Conservation (phyloP, 2,888 invertebrate genomes). For the Acholoe squamosa region DNA sequence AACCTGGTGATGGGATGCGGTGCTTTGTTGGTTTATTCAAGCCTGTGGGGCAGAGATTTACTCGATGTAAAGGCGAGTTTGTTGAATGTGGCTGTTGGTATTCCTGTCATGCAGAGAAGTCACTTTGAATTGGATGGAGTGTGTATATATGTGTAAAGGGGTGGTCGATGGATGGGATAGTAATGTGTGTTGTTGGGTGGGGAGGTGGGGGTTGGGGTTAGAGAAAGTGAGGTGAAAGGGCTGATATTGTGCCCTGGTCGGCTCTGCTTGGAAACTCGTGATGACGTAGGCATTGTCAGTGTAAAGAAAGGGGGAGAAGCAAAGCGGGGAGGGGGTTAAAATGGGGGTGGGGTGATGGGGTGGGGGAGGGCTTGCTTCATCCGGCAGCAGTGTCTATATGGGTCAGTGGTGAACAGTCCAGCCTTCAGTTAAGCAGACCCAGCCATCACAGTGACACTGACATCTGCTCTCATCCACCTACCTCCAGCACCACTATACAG, state of each 20-base stretch:
- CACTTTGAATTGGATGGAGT: constrained; percentile 12
- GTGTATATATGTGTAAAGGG: constrained; percentile 27
- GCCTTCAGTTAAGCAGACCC: constrained; percentile 2
- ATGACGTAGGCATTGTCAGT: constrained; percentile 58
- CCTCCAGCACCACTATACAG: not conserved
- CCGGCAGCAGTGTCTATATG: constrained; percentile 42
- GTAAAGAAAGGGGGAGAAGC: not conserved
- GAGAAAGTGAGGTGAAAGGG: not conserved
- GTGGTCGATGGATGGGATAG: not conserved
- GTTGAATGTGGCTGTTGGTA: constrained; percentile 15
- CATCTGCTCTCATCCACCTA: constrained; percentile 5
- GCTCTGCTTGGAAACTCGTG: constrained; percentile 20
- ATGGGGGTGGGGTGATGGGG: not conserved
- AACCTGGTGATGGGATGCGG: too few relatives aligned
- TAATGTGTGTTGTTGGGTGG: not conserved
- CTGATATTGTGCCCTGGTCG: not conserved
- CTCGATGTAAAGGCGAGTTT: not conserved
- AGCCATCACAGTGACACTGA: constrained; percentile 14
- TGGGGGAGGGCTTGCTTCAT: not conserved
- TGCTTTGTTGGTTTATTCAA: too few relatives aligned
- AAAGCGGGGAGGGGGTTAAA: not conserved
- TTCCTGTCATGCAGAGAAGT: not conserved
- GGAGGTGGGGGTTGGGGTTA: not conserved
- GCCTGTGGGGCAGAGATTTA: too few relatives aligned
- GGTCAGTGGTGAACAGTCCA: constrained; percentile 51